Base-by-base conservation (phyloP, 2,888 invertebrate genomes). In the Drosophila bunnanda region DNA sequence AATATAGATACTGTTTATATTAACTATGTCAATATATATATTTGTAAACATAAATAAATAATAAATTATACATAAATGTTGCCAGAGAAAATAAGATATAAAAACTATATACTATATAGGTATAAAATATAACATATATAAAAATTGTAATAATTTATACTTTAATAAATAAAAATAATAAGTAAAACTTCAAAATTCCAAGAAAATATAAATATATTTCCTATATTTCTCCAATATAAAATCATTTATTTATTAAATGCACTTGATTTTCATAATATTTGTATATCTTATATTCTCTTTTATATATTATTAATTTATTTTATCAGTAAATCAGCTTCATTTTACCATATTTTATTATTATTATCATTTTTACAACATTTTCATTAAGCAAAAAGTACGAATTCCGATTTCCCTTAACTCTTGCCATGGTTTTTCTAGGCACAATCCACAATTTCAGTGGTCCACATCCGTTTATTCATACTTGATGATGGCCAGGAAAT, bases 401-500 rank as follows among this genome's bases (percentile, higher is more conserved):
- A 50, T 32, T 20, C 8, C 13, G 2, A 1, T 20, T 20, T 13
- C 1, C 15, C 32, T 20, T 32, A 22, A 30, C 50, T 20, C 12
- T 34, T 58, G 10, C n/a, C 54, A 20, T 43, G 15, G n/a, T 39
- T 36, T 41, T 62, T 30, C n/a, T 17, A 36, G 34, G 13, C 56
- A 43, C 46, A 73, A 72, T 73, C 62, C 44, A 46, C 52, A 58
- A 22, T 52, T 41, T 48, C 62, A 39, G 46, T 44, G 32, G 44
- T 62, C 46, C 41, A 52, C 71, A 72, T 72, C 73, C 64, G 71
- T 36, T 62, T 62, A 72, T 57, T 62, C 71, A 72, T 62, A 52
- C 46, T 57, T 54, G 25, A 72, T 54, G 25, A 72, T 62, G 73
- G 71, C 64, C 71, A 72, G 71, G 71, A 72, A 72, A 73, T 72